Evolutionary conservation across 2,797 vertebrate genomes (phyloP), one percentile per base, ranked within the genome.

Genomic region (Loriculus beryllinus): DNA sequence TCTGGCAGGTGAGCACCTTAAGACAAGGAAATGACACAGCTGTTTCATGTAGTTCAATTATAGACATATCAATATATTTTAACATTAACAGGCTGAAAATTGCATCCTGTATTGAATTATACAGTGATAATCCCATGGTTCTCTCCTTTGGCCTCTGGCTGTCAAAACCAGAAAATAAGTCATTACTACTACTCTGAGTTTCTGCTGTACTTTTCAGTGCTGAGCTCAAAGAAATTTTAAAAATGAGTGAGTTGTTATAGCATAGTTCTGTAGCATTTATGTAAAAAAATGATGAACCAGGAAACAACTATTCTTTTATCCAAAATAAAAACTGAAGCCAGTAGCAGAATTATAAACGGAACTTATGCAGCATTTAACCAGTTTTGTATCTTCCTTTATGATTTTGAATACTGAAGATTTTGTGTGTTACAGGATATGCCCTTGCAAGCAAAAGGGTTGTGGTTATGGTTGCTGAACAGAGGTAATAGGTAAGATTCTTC

Each of bases 1-100:
- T 79, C 98, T 98, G 51, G 98, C 98, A n/a, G 98, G 97, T 3
- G 98, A 97, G 79, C 98, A 99, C 96, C 99, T 99, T 78, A 47
- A 92, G 82, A 37, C 70, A 94, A 69, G 52, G 3, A 31, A 83
- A 92, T 93, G 39, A 56, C 49, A 59, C 2, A 15, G 22, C 7
- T 70, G 8, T 56, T 76, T 82, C 16, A 72, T 10, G 6, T 59
- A 71, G 16, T 82, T 82, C 48, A 33, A 57, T 35, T 63, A 40
- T 3, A 37, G 37, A 65, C 9, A 70, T 57, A 62, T 42, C 28
- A 57, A 29, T 45, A 29, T 16, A 37, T 16, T 26, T 35, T 89
- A 72, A 92, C 68, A 60, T 26, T 69, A 21, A 29, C 35, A 86
- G 18, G 12, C 35, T 72, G 60, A 75, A 70, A 82, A 88, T 31